Conservation (phyloP, 2,797 vertebrate genomes). For the Scomberomorus guttatus region DNA sequence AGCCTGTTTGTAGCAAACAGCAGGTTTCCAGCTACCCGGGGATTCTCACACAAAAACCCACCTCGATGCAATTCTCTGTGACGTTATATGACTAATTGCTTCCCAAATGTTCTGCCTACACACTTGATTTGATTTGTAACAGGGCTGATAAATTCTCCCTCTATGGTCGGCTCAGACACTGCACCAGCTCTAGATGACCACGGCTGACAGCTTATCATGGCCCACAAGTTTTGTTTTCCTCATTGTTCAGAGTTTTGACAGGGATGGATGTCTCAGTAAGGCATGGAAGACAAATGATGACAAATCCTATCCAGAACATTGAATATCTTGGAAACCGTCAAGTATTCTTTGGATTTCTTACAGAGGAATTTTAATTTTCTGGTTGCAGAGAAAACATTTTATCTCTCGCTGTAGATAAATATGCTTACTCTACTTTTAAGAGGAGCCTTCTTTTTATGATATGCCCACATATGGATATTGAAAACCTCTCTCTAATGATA, state of each 20-base stretch:
- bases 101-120: conserved; percentile 51
- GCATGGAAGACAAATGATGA: conserved; percentile 59
- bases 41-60: conserved; percentile 29
- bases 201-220: conserved; percentile 62
- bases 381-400: not conserved
- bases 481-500: too few relatives aligned
- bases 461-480: too few relatives aligned
- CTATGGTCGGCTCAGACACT: conserved; percentile 11
- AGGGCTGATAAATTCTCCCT: conserved; percentile 21
- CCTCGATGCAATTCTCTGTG: conserved; percentile 26
- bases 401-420: conserved; percentile 2
- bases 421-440: not conserved
- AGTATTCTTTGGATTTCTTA: conserved; percentile 20
- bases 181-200: conserved; percentile 42
- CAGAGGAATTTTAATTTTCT: conserved; percentile 23
- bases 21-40: conserved; percentile 45
- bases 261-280: conserved; percentile 55
- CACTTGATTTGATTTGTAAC: conserved; percentile 55
- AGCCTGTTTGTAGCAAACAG: conserved; percentile 43
- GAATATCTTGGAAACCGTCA: conserved; percentile 36
- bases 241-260: conserved; percentile 53
- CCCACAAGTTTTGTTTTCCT: conserved; percentile 59
- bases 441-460: not conserved
- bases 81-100: conserved; percentile 65
- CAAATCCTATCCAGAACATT: conserved; percentile 46